Conservation (phyloP, 2,888 invertebrate genomes). For the Anarsia innoxiella region DNA sequence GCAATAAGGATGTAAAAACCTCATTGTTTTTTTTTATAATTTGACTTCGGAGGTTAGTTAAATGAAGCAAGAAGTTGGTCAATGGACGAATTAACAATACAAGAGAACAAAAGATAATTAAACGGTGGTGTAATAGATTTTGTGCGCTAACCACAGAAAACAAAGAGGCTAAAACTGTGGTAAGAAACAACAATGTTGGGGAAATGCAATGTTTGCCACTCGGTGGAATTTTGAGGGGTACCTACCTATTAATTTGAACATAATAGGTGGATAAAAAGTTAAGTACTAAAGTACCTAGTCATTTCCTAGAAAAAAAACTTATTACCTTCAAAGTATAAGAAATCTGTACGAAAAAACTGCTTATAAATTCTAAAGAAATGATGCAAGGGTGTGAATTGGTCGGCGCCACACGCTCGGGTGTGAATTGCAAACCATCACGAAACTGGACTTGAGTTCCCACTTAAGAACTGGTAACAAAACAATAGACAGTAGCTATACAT, state of each 20-base stretch:
- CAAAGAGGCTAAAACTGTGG: constrained; percentile 25
- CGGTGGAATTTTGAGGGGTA: too few relatives aligned
- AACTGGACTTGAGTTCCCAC: background rate
- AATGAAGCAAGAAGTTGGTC: constrained; percentile 43
- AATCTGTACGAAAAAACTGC: too few relatives aligned
- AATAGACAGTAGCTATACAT: background rate
- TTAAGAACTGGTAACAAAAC: background rate
- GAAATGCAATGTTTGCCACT: too few relatives aligned
- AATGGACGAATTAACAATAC: constrained; percentile 54
- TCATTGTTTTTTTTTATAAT: constrained; percentile 12
- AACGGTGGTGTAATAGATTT: constrained; percentile 30
- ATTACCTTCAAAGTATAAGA: too few relatives aligned
- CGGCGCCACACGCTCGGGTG: constrained; percentile 34
- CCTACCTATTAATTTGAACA: too few relatives aligned
- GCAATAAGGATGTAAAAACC: constrained; percentile 5
- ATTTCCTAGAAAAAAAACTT: too few relatives aligned
- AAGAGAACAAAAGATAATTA: constrained; percentile 52
- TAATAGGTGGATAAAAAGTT: too few relatives aligned
- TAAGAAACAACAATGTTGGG: too few relatives aligned
- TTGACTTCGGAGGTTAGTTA: constrained; percentile 11
- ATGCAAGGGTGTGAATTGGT: constrained; percentile 37
- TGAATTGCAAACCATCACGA: constrained; percentile 40
- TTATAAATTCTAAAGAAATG: constrained; percentile 38
- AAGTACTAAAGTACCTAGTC: too few relatives aligned
- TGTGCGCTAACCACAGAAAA: constrained; percentile 22